Evolutionary conservation across 2,888 invertebrate genomes (phyloP).

Genomic region (Penaeus monodon): DNA sequence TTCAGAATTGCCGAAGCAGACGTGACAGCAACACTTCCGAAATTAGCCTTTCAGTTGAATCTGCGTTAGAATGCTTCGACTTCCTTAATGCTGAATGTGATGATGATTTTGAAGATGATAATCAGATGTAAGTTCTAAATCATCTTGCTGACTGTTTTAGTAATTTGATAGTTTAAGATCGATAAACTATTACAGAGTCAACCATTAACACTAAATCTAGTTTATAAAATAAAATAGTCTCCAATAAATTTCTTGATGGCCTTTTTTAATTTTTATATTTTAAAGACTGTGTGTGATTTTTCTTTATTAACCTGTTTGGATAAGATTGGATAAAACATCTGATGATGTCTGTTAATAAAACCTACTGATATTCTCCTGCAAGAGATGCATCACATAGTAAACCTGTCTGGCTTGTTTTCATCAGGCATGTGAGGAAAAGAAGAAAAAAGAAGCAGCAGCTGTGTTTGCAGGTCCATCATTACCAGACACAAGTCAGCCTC

Average conservation of each 20-base stretch:
- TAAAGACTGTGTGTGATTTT: too few relatives aligned
- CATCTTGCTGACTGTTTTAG: not conserved
- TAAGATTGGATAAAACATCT: too few relatives aligned
- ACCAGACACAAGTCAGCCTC: slow-evolving; percentile 43
- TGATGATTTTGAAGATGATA: slow-evolving; percentile 61
- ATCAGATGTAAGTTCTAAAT: slow-evolving; percentile 52
- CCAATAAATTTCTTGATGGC: too few relatives aligned
- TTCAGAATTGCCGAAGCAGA: slow-evolving; percentile 64
- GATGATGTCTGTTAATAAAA: too few relatives aligned
- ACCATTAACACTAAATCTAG: too few relatives aligned
- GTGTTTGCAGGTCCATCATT: slow-evolving; percentile 38
- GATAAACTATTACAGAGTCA: too few relatives aligned
- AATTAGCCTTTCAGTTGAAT: slow-evolving; percentile 72
- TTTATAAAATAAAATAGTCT: too few relatives aligned
- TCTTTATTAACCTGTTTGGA: too few relatives aligned
- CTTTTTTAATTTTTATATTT: too few relatives aligned
- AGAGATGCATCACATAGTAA: not conserved
- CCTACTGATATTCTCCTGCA: too few relatives aligned
- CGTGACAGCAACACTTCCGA: slow-evolving; percentile 68
- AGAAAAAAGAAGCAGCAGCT: slow-evolving; percentile 51
- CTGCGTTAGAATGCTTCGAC: slow-evolving; percentile 73
- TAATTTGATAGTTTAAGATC: too few relatives aligned
- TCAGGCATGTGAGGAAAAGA: slow-evolving; percentile 59
- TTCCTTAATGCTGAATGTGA: slow-evolving; percentile 71
- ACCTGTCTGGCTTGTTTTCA: not conserved